Base-by-base conservation (phyloP, 1,140 invertebrate genomes). In the Philopotamus ludificatus region DNA sequence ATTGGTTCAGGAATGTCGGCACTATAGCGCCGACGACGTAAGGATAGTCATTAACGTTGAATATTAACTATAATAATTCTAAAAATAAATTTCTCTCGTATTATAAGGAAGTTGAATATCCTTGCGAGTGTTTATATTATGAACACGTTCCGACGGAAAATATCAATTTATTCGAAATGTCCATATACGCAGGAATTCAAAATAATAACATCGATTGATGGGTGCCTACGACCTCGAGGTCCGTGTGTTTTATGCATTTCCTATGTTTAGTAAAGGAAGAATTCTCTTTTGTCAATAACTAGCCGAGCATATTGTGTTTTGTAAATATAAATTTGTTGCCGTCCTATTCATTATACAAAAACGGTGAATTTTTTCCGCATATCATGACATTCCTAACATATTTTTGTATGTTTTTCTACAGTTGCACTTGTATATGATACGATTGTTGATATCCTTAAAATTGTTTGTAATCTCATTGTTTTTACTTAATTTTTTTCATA, bases 131-230 rank as follows among this genome's bases (percentile, higher is more conserved):
- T n/a, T n/a, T n/a, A n/a, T n/a, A n/a, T n/a, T n/a, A n/a, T n/a
- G n/a, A n/a, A n/a, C n/a, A n/a, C n/a, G n/a, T n/a, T n/a, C n/a
- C n/a, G n/a, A n/a, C n/a, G n/a, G n/a, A n/a, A n/a, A n/a, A n/a
- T n/a, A n/a, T n/a, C n/a, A n/a, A n/a, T n/a, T n/a, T n/a, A n/a
- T n/a, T n/a, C n/a, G n/a, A n/a, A n/a, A n/a, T n/a, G n/a, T n/a
- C n/a, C n/a, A n/a, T n/a, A n/a, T n/a, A n/a, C 12, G 4, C 4
- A 34, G 28, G 12, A 34, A 7, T 7, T 34, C 28, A 7, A 34
- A 34, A 34, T 34, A 12, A 66, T 53, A 47, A 70, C 67, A 70
- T 66, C 67, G 67, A 70, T 22, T 45, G 53, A 66, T 66, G 59
- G 42, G 67, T 70, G 67, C 67, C 67, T 66, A 60, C 23, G 23